phyloP scores from a whole-genome alignment of 2,113 vertebrate species.

The Aptenodytes forsteri region DNA sequence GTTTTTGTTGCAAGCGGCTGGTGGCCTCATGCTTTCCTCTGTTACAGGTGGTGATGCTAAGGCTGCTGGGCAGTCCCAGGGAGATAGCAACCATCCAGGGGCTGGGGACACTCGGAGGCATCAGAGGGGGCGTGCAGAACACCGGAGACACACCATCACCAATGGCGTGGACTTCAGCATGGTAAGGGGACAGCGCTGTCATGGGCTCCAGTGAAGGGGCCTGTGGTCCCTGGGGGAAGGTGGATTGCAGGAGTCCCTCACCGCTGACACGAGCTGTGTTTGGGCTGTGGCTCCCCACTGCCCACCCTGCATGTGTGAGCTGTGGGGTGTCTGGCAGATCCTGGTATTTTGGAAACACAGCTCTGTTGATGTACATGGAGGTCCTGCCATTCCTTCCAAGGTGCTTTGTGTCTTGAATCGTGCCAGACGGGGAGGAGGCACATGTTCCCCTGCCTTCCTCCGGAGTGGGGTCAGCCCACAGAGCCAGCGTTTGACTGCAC shows the following conservation, averaged over 20 bases:
- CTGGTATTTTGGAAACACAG: background rate
- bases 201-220: background rate
- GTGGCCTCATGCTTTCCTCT: background rate
- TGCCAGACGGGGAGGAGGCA: background rate
- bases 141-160: conserved; percentile 92
- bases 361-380: background rate
- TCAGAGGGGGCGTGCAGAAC: conserved; percentile 79
- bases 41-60: conserved; percentile 63
- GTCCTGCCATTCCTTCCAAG: background rate
- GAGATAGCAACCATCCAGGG: conserved; percentile 69
- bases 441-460: background rate
- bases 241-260: background rate
- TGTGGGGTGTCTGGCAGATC: fast-evolving
- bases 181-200: conserved; percentile 65
- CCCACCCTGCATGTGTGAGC: background rate
- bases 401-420: fast-evolving
- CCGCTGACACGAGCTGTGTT: background rate
- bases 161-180: conserved; percentile 88
- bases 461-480: fast-evolving
- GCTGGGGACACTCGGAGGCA: conserved; percentile 68
- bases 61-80: conserved; percentile 75
- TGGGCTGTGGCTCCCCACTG: background rate
- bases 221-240: too few relatives aligned
- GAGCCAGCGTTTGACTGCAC: background rate
- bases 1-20: background rate